Evolutionary conservation across 2,797 vertebrate species (phyloP), one percentile per base, ranked within the genome.

Genomic region (Phaenicophaeus curvirostris): DNA sequence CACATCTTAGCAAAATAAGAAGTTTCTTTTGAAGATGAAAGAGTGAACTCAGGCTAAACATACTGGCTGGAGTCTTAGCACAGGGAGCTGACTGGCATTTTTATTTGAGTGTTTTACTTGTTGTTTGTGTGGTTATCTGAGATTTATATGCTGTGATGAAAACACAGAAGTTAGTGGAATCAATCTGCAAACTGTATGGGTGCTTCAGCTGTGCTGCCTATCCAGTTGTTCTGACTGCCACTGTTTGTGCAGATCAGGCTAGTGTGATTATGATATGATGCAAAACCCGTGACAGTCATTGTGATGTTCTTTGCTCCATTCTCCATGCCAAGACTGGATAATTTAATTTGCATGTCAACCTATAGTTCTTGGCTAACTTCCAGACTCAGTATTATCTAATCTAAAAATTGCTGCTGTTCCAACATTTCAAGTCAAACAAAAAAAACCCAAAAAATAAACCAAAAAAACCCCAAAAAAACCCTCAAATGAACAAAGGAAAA

Each of bases 351-450:
- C 75, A 82, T 17, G 58, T 61, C 75, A 82, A 5, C 25, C 27
- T 83, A 63, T 21, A 77, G 61, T 9, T 91, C 61, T 57, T 93
- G 76, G 33, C 72, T 85, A 28, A 28, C 31, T 94, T 94, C 50
- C 46, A 77, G 72, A 46, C 12, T 77, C 17, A 12, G 35, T 80
- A 67, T 89, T 83, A 89, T 69, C 59, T 76, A 71, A 82, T 73
- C 51, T 85, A 67, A 21, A 93, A 74, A 85, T 87, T 1, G 1
- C 42, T 85, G 31, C 39, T 80, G 11, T 87, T 85, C 63, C 65
- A 83, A 74, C 13, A 44, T 35, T 59, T 89, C 59, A 59, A 68
- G 54, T 42, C 48, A 57, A 88, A 66, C 15, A 39, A 51, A 39
- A 46, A 11, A 39, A 61, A 37, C 39, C 39, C 39, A 13, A 39